phyloP scores from a whole-genome alignment of 1,140 invertebrate species.

The Drosophila punjabiensis region DNA sequence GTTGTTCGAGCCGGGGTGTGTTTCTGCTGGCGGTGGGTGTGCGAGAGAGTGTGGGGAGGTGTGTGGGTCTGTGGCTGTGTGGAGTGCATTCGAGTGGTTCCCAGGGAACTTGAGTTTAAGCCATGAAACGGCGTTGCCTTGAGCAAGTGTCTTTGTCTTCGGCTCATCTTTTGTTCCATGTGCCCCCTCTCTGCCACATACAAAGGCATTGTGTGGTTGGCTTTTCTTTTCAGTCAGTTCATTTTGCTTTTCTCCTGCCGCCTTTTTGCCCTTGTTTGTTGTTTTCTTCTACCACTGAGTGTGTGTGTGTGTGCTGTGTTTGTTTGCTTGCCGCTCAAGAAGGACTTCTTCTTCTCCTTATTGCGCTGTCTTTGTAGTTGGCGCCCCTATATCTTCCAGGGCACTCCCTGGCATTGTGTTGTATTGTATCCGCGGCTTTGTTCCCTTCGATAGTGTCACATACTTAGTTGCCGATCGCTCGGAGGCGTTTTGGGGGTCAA shows the following conservation, averaged over 20 bases:
- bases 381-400: conserved; percentile 30
- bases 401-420: conserved; percentile 15
- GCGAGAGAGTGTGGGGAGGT: background rate
- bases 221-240: conserved; percentile 42
- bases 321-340: conserved; percentile 24
- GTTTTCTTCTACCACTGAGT: background rate
- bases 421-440: conserved; percentile 61
- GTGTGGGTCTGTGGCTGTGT: conserved; percentile 25
- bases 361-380: conserved; percentile 46
- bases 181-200: conserved; percentile 1
- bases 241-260: conserved; percentile 29
- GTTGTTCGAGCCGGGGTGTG: conserved; percentile 35
- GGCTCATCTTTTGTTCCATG: conserved; percentile 74
- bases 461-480: conserved; percentile 59
- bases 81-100: conserved; percentile 55
- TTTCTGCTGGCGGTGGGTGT: conserved; percentile 19
- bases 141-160: conserved; percentile 78
- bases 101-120: conserved; percentile 63
- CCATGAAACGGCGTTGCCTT: conserved; percentile 66
- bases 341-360: conserved; percentile 42
- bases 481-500: conserved; percentile 61
- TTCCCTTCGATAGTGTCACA: conserved; percentile 68
- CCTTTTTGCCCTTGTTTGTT: conserved; percentile 51
- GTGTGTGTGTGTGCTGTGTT: conserved; percentile 6
- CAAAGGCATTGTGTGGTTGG: conserved; percentile 69